Evolutionary conservation across 2,113 vertebrate genomes (phyloP), one percentile per base, ranked within the genome.

Genomic region (Galbula dea): DNA sequence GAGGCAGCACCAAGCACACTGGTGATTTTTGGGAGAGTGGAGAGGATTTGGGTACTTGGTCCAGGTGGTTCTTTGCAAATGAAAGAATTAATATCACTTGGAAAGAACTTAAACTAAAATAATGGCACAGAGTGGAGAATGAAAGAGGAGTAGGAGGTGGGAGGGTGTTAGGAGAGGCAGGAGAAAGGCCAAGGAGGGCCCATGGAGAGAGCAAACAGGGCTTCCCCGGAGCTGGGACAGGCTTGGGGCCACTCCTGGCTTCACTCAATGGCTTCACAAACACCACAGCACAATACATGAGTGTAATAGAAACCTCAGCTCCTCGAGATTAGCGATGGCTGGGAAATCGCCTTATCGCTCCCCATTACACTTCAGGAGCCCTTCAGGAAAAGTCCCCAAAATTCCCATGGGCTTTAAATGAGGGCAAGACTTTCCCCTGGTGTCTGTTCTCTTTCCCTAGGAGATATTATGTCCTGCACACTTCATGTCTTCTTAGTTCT

Each of bases 311-410:
- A 95, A 94, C 96, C 86, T 39, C 15, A 4, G 16, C 85, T 92
- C 83, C 91, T 96, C 4, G 21, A 96, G 96, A 97, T 93, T 92
- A 97, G 52, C 20, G 4, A 76, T 34, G 86, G 87, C 91, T 97
- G 92, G 84, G 95, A 96, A 97, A 97, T 91, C 80, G 72, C 73
- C 61, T 95, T 97, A 97, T 96, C 93, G 3, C 55, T 94, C 74
- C 81, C 68, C 65, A 41, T 79, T 76, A 82, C 67, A 57, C 39
- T 61, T 90, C 86, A 94, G 78, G 68, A 96, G 72, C 83, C 83
- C 92, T 96, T 93, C 48, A 93, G 17, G 17, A 93, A 94, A 95
- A 93, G 85, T 93, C 89, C 87, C 94, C 93, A 26, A 67, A 91
- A 93, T 91, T 96, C 95, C 89, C 94, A 91, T 3, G 1, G 61